These are phyloP conservation scores for Mnemiopsis leidyi DNA, from an alignment of 37 sponge, comb jelly and placozoan genomes.

Conservation along the genomic window DNA sequence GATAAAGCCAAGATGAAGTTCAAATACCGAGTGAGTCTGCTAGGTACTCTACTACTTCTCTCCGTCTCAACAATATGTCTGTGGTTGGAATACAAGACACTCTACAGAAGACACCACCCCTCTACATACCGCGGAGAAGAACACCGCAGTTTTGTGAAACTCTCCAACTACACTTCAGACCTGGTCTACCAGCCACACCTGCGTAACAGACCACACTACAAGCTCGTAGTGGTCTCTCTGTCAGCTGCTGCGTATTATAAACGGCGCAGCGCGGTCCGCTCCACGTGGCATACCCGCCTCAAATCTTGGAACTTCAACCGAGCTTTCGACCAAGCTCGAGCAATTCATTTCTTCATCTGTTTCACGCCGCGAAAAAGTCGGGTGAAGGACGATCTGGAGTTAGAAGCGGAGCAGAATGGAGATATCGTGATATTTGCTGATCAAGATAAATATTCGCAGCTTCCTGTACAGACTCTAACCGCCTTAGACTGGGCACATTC, in stretches of 20 bases:
- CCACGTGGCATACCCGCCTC: neutral
- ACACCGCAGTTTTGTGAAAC: neutral
- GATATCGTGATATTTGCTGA: conserved; percentile 12
- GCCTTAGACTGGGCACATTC: conserved; percentile 30
- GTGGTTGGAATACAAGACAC: neutral
- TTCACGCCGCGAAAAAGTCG: neutral
- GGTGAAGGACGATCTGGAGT: neutral
- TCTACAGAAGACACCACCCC: neutral
- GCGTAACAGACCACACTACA: neutral
- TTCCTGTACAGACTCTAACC: neutral
- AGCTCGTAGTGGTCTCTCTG: neutral
- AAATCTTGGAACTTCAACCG: neutral
- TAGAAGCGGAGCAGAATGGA: neutral
- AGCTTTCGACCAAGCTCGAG: neutral
- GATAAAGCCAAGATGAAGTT: neutral
- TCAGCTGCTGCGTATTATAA: conserved; percentile 1
- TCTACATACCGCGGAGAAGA: neutral
- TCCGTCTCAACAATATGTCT: neutral
- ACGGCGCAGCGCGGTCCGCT: neutral
- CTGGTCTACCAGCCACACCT: neutral
- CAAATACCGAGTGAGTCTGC: neutral
- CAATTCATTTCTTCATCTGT: neutral
- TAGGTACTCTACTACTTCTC: neutral
- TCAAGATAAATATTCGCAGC: neutral
- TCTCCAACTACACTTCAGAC: conserved; percentile 10